Evolutionary conservation across 92 coral and sea anemone genomes (phyloP).

Genomic region (Blastomussa wellsi): DNA sequence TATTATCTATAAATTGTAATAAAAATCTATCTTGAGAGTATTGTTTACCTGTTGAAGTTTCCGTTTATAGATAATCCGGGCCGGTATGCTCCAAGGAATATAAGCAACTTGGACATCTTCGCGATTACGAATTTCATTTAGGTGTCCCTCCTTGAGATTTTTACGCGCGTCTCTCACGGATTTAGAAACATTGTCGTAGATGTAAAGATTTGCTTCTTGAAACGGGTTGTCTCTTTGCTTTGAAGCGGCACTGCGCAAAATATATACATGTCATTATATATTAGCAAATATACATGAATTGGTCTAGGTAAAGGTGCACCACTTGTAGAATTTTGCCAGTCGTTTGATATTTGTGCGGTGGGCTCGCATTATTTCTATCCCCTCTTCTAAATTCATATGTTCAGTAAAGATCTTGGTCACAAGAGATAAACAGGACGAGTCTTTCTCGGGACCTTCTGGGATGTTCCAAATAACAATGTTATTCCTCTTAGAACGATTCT

Average conservation of each 20-base stretch:
- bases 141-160: not conserved
- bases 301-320: not conserved
- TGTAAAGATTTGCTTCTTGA: not conserved
- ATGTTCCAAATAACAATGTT: conserved; percentile 23
- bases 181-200: not conserved
- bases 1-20: no score
- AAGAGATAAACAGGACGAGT: not conserved
- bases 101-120: not conserved
- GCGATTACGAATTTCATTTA: not conserved
- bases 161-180: not conserved
- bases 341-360: not conserved
- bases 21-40: no score
- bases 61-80: not conserved
- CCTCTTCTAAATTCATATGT: not conserved
- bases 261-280: no score
- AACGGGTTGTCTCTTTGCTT: not conserved
- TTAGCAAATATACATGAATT: not conserved
- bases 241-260: not conserved
- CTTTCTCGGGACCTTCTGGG: conserved; percentile 12
- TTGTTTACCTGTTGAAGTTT: no score
- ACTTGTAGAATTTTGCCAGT: not conserved
- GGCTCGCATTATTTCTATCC: conserved; percentile 1
- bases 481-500: conserved; percentile 11
- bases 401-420: not conserved
- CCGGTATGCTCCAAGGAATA: not conserved